phyloP scores from a whole-genome alignment of 2,797 vertebrate species.

The Tangara arthus region DNA sequence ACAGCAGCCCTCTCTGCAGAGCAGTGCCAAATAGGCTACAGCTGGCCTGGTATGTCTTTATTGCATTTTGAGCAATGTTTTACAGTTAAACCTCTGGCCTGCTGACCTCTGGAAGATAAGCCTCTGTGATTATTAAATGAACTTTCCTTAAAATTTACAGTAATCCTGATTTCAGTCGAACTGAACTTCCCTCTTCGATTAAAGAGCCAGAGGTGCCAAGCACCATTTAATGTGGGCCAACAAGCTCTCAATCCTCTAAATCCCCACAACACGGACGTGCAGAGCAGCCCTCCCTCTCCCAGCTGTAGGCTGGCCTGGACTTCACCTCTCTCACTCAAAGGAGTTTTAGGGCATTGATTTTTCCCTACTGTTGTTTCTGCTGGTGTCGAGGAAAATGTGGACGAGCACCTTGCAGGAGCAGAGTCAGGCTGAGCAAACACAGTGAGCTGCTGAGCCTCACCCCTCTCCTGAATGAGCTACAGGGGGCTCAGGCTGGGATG shows the following conservation, averaged over 20 bases:
- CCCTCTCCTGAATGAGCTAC: neutral
- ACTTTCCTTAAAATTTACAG: constrained; percentile 21
- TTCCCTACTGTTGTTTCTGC: neutral
- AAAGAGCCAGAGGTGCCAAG: neutral
- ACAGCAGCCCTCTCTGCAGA: neutral
- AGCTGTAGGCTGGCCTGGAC: neutral
- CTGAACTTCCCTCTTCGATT: neutral
- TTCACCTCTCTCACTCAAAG: neutral
- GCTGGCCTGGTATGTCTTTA: neutral
- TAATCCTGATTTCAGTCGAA: constrained; percentile 16
- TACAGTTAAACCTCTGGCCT: constrained; percentile 19
- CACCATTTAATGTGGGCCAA: neutral
- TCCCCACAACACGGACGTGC: neutral
- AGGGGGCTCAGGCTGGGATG: neutral
- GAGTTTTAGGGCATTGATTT: neutral
- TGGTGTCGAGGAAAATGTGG: neutral
- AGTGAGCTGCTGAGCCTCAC: neutral
- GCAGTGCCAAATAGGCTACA: neutral
- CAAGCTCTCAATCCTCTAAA: neutral
- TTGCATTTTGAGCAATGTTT: constrained; percentile 1
- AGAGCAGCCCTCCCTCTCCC: neutral
- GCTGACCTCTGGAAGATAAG: constrained; percentile 31
- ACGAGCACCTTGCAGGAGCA: neutral
- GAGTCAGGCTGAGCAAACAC: neutral
- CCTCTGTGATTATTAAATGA: neutral